These are phyloP conservation scores for Elysia crispata DNA, from an alignment of 2,888 invertebrate species.

Conservation along the genomic window DNA sequence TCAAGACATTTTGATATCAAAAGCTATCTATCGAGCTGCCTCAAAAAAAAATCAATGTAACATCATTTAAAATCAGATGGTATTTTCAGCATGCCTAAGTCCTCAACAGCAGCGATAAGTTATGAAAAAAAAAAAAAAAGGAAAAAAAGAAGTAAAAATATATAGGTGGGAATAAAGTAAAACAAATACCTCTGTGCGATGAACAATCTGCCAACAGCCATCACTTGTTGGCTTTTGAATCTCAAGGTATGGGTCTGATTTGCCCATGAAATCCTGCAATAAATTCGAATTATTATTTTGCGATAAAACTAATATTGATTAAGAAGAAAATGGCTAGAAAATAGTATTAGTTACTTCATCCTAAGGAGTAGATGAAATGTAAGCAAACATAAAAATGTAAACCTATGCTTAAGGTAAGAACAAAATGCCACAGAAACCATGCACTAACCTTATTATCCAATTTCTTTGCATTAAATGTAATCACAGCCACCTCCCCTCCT, in stretches of 20 bases:
- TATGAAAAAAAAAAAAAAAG: too few relatives aligned
- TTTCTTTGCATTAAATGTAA: conserved; percentile 69
- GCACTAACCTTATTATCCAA: conserved; percentile 73
- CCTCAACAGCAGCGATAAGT: too few relatives aligned
- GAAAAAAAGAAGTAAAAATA: too few relatives aligned
- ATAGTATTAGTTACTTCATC: too few relatives aligned
- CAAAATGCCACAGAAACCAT: not conserved
- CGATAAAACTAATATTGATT: not conserved
- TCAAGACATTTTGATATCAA: too few relatives aligned
- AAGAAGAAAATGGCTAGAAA: not conserved
- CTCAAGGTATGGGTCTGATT: conserved; percentile 76
- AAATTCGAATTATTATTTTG: too few relatives aligned
- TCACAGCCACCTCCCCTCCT: conserved; percentile 67
- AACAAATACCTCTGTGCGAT: conserved; percentile 72
- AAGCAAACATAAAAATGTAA: not conserved
- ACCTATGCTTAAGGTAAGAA: not conserved
- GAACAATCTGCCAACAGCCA: conserved; percentile 71
- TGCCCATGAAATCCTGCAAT: conserved; percentile 75
- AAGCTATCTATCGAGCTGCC: too few relatives aligned
- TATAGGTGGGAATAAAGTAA: not conserved
- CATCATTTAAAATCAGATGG: too few relatives aligned
- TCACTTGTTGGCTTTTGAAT: conserved; percentile 65
- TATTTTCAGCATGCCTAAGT: too few relatives aligned
- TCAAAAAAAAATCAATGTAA: too few relatives aligned
- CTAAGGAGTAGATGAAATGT: not conserved